Evolutionary conservation across 2,113 vertebrate genomes (phyloP), one percentile per base, ranked within the genome.

Genomic region (Grammomys dolichurus): DNA sequence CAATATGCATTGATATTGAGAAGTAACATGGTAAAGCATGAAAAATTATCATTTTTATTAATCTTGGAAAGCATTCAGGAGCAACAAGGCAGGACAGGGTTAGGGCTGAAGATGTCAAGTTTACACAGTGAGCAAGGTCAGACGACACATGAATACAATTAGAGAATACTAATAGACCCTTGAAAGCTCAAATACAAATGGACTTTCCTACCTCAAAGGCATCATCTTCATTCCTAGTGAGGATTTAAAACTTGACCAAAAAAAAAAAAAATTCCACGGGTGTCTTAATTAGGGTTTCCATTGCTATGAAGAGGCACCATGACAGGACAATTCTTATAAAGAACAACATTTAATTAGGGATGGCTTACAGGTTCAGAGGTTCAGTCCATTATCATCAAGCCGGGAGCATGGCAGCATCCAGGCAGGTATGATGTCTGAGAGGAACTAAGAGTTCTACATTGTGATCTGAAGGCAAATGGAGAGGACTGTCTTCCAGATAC

Each of bases 61-160:
- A 81, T 33, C 33, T 89, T 70, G 51, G 7, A 54, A 89, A 91
- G 48, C 54, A 67, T 19, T 58, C 31, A 12, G 31, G 19, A 93
- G n/a, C 56, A 84, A 40, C 20, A 60, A 82, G 12, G 24, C 5
- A 60, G 56, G 36, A 12, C 5, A 26, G 40, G 6, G 81, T 6
- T 58, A 43, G 54, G 1, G 3, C 12, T 14, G 16, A 63, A 16
- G 51, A 63, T n/a, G 4, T 12, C 14, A 65, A 48, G 51, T 77
- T 48, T n/a, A 58, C 73, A 51, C 8, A 14, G 20, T 20, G 5
- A 36, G 46, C 19, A 60, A 51, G 7, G 2, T 2, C 48, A 20
- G 5, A n/a, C 3, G 11, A 36, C 46, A 46, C 1, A 0, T 46
- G 16, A 4, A 3, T 40, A 28, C 26, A n/a, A 31, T 65, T 10